Evolutionary conservation across 2,888 invertebrate species (phyloP).

Genomic region (Dryomyza anilis): DNA sequence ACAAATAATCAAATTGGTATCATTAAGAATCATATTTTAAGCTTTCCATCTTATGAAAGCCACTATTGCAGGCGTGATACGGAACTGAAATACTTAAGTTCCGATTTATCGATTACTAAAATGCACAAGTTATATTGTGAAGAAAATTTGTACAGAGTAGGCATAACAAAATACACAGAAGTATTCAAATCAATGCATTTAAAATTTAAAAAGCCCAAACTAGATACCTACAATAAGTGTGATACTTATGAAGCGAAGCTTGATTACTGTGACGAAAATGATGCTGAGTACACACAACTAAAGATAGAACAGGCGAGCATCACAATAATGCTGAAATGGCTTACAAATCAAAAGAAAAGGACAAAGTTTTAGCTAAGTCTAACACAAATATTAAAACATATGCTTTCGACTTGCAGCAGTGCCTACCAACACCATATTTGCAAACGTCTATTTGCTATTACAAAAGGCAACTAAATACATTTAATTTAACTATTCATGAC

Average conservation of each 20-base stretch:
- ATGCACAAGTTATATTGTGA: neutral
- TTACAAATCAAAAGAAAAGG: neutral
- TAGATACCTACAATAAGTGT: neutral
- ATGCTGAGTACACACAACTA: neutral
- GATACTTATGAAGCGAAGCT: neutral
- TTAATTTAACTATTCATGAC: conserved; percentile 26
- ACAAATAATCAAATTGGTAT: neutral
- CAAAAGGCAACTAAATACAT: conserved; percentile 25
- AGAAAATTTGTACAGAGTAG: neutral
- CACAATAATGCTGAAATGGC: neutral
- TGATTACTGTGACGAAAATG: neutral
- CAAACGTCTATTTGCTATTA: conserved; percentile 21
- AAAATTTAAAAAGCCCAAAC: neutral
- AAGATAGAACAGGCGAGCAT: neutral
- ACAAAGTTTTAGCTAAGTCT: neutral
- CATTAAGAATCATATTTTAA: neutral
- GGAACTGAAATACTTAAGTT: neutral
- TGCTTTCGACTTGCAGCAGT: conserved; percentile 28
- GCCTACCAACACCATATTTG: conserved; percentile 18
- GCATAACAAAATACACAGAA: neutral
- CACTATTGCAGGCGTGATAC: neutral
- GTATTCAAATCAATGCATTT: neutral
- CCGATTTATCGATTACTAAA: neutral
- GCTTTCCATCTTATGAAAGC: neutral
- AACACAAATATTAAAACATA: neutral